Base-by-base conservation (phyloP, 1,140 invertebrate species). In the Brachionus calyciflorus region DNA sequence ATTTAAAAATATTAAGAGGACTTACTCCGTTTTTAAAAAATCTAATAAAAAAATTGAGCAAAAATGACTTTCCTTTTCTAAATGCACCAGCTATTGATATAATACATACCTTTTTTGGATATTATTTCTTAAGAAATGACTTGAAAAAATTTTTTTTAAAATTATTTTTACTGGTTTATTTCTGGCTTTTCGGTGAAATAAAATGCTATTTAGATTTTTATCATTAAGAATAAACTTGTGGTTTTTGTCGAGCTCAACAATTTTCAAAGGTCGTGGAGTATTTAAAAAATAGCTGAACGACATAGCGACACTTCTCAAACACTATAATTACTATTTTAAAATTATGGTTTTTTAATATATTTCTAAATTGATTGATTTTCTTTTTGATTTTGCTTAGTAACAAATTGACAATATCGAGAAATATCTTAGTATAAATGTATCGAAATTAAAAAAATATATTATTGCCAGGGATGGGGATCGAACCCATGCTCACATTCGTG, bases 31-130 rank as follows among this genome's bases (percentile, higher is more conserved):
- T 65, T 19, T 40, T 40, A 17, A 93, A 89, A 84, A 94, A 96
- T 80, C 93, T 86, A 2, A 96, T 87, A 82, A 96, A 94, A 85
- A 96, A 96, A 85, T 97, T 91, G 1, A 95, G 86, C 26, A 95
- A 85, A 85, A 95, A 95, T 33, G 91, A 93, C 86, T 95, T 95
- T 79, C 96, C 96, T 86, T 99, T 99, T 4, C 96, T 88, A 85
- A 98, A 99, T 26, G 94, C 95, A 76, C 96, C 97, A 37, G 89
- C 89, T 28, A 99, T 94, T 12, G 95, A 97, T 0, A 99, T 90
- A 40, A 99, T 91, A 40, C 93, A 93, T 1, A 95, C 21, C 46
- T 75, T 85, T 2, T n/a, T n/a, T n/a, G n/a, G n/a, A n/a, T n/a
- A n/a, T n/a, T n/a, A n/a, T n/a, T n/a, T n/a, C n/a, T n/a, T n/a